Evolutionary conservation across 2,797 vertebrate species (phyloP).

Genomic region (Jordanella pulchra): DNA sequence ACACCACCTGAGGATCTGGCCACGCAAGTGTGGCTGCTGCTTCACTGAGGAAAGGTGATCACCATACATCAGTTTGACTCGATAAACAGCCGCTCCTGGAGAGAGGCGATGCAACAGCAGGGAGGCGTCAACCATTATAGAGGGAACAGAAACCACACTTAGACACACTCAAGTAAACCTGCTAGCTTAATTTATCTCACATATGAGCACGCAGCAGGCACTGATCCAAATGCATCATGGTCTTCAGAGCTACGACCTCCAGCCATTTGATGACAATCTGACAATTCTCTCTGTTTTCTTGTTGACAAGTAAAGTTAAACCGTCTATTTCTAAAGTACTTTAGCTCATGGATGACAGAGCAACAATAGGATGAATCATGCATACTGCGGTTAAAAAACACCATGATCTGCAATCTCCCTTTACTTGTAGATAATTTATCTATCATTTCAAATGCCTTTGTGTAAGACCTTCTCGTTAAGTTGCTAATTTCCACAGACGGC

Average conservation of each 20-base stretch:
- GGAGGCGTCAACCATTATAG: constrained; percentile 22
- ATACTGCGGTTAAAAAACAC: background rate
- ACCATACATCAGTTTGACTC: constrained; percentile 64
- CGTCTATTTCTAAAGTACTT: background rate
- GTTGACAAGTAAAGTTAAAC: background rate
- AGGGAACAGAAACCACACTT: constrained; percentile 40
- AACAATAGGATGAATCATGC: background rate
- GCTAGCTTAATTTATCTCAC: constrained; percentile 16
- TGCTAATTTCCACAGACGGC: background rate
- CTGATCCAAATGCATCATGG: background rate
- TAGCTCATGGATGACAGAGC: background rate
- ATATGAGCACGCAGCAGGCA: constrained; percentile 8
- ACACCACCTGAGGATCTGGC: constrained; percentile 20
- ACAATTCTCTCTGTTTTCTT: background rate
- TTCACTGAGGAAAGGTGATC: constrained; percentile 47
- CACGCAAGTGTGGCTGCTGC: constrained; percentile 19
- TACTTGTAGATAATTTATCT: background rate
- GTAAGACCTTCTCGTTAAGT: background rate
- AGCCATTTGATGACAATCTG: background rate
- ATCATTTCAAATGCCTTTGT: background rate
- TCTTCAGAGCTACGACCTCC: background rate
- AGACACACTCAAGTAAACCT: constrained; percentile 22
- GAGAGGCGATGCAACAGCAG: constrained; percentile 31
- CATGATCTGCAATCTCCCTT: background rate
- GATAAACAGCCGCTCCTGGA: constrained; percentile 62